Conservation (phyloP, 2,113 vertebrate species). For the Scortum barcoo region DNA sequence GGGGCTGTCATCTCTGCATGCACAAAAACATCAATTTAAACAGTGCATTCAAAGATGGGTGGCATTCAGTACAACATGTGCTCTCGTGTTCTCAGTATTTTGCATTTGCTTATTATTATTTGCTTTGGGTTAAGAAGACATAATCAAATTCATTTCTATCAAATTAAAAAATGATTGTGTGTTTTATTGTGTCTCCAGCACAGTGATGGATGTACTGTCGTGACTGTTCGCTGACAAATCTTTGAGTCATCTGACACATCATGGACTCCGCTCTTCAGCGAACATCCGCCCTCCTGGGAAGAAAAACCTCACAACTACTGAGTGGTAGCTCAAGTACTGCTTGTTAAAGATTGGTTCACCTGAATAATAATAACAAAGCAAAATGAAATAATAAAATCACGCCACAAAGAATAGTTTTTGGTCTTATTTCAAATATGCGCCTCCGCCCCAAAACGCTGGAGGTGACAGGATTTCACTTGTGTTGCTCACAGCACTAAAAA, state of each 20-base stretch:
- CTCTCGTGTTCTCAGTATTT: background rate
- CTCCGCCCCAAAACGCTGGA: background rate
- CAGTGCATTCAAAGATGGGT: background rate
- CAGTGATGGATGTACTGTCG: slow-evolving; percentile 21
- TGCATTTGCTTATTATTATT: no score
- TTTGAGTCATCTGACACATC: slow-evolving; percentile 21
- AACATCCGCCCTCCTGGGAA: slow-evolving; percentile 29
- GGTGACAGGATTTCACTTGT: slow-evolving; percentile 20
- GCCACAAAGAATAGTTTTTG: background rate
- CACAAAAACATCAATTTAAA: background rate
- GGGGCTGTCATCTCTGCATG: background rate
- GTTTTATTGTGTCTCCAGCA: background rate
- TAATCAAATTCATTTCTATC: background rate
- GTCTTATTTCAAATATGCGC: background rate
- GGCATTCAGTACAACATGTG: background rate
- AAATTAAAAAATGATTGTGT: background rate
- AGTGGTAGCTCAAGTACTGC: background rate
- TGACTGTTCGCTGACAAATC: background rate
- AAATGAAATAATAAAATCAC: background rate
- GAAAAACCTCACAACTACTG: background rate
- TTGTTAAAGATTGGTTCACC: slow-evolving; percentile 16
- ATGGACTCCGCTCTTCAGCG: slow-evolving; percentile 14
- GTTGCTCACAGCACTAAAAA: slow-evolving; percentile 2
- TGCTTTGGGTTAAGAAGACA: background rate
- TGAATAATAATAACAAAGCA: background rate